Conservation (phyloP, 1,140 invertebrate genomes). For the Arctopsyche grandis region DNA sequence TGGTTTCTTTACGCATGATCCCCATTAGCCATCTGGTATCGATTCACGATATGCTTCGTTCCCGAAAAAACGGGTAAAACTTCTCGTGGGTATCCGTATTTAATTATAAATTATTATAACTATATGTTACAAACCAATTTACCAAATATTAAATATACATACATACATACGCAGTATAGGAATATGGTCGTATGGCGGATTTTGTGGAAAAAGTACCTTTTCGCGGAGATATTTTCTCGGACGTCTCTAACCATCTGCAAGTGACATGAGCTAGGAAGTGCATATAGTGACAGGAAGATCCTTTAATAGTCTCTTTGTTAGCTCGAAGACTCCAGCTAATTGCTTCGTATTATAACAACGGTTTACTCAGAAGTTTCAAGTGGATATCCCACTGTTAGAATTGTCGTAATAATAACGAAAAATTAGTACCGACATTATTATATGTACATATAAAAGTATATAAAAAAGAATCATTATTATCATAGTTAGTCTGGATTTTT, state of each 20-base stretch:
- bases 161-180: not conserved
- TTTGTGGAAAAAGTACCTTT: too few species aligned
- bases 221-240: not conserved
- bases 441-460: too few species aligned
- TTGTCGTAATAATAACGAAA: too few species aligned
- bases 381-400: too few species aligned
- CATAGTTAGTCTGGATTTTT: too few species aligned
- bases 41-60: slow-evolving; percentile 30
- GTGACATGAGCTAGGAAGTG: slow-evolving; percentile 1
- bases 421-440: too few species aligned
- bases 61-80: not conserved
- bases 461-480: too few species aligned
- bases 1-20: slow-evolving; percentile 25
- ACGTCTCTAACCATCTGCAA: not conserved
- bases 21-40: slow-evolving; percentile 40
- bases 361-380: not conserved
- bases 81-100: slow-evolving; percentile 5
- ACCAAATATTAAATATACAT: not conserved
- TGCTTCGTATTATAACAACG: not conserved
- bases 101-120: slow-evolving; percentile 2
- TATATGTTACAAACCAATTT: too few species aligned
- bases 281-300: slow-evolving; percentile 1
- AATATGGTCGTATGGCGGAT: not conserved
- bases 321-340: not conserved
- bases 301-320: slow-evolving; percentile 18